These are phyloP conservation scores for Anoplolepis gracilipes DNA, from an alignment of 1,140 invertebrate genomes.

Conservation along the genomic window DNA sequence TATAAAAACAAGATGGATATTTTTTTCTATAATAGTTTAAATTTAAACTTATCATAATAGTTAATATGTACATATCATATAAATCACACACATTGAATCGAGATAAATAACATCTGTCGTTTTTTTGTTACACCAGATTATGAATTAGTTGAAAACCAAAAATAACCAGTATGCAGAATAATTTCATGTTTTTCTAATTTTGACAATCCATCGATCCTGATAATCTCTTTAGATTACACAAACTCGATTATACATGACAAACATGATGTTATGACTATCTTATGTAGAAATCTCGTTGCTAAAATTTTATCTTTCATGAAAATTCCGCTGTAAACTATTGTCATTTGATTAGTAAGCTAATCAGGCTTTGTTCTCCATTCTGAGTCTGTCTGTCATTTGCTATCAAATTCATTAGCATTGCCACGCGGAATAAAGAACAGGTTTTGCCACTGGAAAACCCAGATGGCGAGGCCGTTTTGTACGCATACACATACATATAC, in stretches of 20 bases:
- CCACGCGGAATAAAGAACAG: not conserved
- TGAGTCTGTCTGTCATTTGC: not conserved
- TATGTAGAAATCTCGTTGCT: not conserved
- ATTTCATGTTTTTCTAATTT: not conserved
- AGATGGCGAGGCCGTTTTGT: conserved; percentile 45
- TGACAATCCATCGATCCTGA: not conserved
- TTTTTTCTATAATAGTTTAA: not conserved
- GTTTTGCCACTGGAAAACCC: conserved; percentile 68
- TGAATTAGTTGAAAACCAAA: not conserved
- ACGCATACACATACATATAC: not conserved
- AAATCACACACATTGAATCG: conserved; percentile 20
- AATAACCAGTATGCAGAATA: not conserved
- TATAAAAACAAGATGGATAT: not conserved
- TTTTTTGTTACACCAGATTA: not conserved
- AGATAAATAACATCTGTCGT: conserved; percentile 11
- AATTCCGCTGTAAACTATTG: not conserved
- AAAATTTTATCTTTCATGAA: not conserved
- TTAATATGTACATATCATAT: not conserved
- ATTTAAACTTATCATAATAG: not conserved
- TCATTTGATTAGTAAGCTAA: not conserved
- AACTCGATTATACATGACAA: not conserved
- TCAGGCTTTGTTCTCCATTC: not conserved
- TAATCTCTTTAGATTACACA: conserved; percentile 1
- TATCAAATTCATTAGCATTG: conserved; percentile 51
- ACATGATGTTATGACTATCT: not conserved